Evolutionary conservation across 2,888 invertebrate species (phyloP), one percentile per base, ranked within the genome.

Genomic region (Epicampocera succincta): DNA sequence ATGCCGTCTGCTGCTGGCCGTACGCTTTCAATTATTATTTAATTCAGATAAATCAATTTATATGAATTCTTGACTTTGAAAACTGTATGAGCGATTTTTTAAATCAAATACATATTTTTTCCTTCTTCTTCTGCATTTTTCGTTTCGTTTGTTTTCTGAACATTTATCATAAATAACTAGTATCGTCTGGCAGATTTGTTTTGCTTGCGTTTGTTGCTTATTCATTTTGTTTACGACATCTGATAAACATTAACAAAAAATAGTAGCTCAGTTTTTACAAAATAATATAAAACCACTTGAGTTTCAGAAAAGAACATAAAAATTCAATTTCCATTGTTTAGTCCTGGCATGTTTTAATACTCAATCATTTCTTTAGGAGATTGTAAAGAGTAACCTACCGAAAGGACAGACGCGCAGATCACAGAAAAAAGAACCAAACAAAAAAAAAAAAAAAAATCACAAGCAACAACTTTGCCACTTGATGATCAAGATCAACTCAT

Each of bases 281-380:
- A 25, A 9, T 3, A 68, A 71, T 65, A 68, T 44, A 66, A 48
- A 56, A 61, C 50, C 52, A 69, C 68, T 71, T 63, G 42, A 66
- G 29, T 52, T 12, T 29, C 52, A 66, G 48, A 12, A 17, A 60
- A 66, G 48, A 88, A 88, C 88, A 88, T 88, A 88, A 88, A 88
- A 88, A 88, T 86, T 87, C 88, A 88, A 88, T 88, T 88, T 88
- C 87, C 88, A 88, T 88, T 88, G 88, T 88, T 85, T 61, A 75
- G 71, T 82, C 82, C 84, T 83, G 65, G 9, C 33, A 52, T 42
- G 69, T 68, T 33, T 42, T 15, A 15, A 44, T 52, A 52, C 71
- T 50, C 21, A 21, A 58, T 56, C 44, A 63, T 56, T 56, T 56
- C 25, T 54, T 19, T 50, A 17, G 13, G 38, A 12, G 48, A 21